Evolutionary conservation across 2,888 invertebrate genomes (phyloP), one percentile per base, ranked within the genome.

Genomic region (Synanthedon vespiformis): DNA sequence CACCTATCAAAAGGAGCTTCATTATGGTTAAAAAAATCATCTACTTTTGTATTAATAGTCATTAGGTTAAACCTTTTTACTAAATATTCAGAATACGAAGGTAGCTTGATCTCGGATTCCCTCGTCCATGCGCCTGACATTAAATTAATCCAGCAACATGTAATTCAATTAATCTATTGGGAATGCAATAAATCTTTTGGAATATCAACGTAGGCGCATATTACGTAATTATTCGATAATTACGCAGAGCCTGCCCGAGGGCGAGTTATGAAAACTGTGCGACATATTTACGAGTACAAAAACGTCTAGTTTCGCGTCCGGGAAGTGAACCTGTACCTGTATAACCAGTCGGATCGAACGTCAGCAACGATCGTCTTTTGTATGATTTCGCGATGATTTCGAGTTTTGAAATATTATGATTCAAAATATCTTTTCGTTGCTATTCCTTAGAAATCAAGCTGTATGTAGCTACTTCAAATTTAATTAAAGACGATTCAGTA

Each of bases 271-370:
- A 67, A 63, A 67, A 63, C 56, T 54, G 56, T 60, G 57, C 52
- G 53, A 53, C 51, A 56, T 51, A 34, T 54, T 54, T 54, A 52
- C 27, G 69, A 63, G 57, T 68, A 65, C 68, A 61, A 66, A 67
- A 62, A 58, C 59, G 65, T 72, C 70, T 63, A 54, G 76, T 75
- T 71, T 68, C 55, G 58, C 68, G 70, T 70, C 70, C 70, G 69
- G 67, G 67, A 69, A 69, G 69, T 64, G 67, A 74, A 77, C 80
- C 67, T 57, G 72, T 65, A 77, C 80, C 67, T 57, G 72, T 65
- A 62, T 68, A 75, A 77, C 78, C 74, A 67, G 76, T 67, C 67
- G 62, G 68, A 66, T 72, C 62, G 64, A 65, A 12, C 34, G 34
- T 34, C 34, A 34, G 8, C 34, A 34, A 34, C 34, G 34, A 34